These are phyloP conservation scores for Cavia aperea DNA, from an alignment of 2,113 vertebrate species.

Conservation along the genomic window DNA sequence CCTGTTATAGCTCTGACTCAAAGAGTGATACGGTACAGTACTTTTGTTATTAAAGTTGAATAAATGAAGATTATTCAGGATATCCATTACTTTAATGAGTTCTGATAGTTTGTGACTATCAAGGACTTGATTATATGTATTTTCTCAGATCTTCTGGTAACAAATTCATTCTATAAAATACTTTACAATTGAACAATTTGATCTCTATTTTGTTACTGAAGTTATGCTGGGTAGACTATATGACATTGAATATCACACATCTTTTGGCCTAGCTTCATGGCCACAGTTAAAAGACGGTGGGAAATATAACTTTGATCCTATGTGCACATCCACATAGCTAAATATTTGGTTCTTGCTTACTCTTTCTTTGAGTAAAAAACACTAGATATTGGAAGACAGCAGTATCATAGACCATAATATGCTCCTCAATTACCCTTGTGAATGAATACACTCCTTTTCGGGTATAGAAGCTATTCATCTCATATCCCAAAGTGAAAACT, in stretches of 20 bases:
- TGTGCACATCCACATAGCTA: neutral
- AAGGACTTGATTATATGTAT: neutral
- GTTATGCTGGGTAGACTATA: neutral
- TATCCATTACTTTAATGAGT: neutral
- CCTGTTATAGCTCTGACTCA: neutral
- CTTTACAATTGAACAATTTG: neutral
- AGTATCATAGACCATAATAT: neutral
- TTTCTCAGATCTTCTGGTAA: neutral
- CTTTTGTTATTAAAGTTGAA: neutral
- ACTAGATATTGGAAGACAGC: neutral
- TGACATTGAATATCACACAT: neutral
- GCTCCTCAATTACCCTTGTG: neutral
- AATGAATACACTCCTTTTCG: neutral
- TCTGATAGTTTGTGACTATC: neutral
- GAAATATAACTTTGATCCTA: neutral
- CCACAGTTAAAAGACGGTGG: neutral
- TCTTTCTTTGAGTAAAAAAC: neutral
- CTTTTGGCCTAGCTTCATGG: neutral
- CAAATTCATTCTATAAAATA: neutral
- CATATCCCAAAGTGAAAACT: neutral
- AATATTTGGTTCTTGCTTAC: neutral
- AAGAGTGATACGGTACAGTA: neutral
- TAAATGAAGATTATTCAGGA: neutral
- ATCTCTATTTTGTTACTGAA: neutral
- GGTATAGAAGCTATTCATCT: neutral